Base-by-base conservation (phyloP, 2,113 vertebrate species). In the Vicugna pacos region DNA sequence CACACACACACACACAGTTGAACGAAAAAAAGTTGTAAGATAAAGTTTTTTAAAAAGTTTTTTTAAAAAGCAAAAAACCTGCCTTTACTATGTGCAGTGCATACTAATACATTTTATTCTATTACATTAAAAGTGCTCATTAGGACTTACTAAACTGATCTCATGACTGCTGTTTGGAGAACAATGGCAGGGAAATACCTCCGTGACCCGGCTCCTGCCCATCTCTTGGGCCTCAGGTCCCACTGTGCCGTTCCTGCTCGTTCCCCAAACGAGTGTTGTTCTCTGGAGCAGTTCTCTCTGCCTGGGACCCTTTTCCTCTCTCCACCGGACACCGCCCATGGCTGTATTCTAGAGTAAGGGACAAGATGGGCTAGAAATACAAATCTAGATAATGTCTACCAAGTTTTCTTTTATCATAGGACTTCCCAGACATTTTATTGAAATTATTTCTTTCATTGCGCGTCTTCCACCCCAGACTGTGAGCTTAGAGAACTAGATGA, bases 381-480 rank as follows among this genome's bases (percentile, higher is more conserved):
- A 76, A 96, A 70, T 73, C 14, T 58, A 85, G 64, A 38, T 38
- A 35, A 81, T 87, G 89, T 79, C 65, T 65, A 35, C 28, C 5
- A 76, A 60, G 64, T 24, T 85, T 93, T 30, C 8, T 24, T 54
- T 52, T 70, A 79, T n/a, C 28, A 35, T 85, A 38, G 17, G 60
- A 54, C 56, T 94, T 86, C 64, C 24, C 52, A 86, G 58, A 67
- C 48, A 70, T 93, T 76, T 67, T 52, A n/a, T 22, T 97, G 10
- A 62, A 64, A 69, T 67, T 77, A 76, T n/a, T 80, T 76, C 81
- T 93, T 92, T 70, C 11, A 32, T 64, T 94, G 20, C 60, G 3
- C 64, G 8, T 75, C 52, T 89, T 81, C 62, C 69, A 48, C 24
- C 54, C 1, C 48, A 94, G 67, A 81, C 87, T 64, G 22, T 75